Evolutionary conservation across 1,140 invertebrate genomes (phyloP).

Genomic region (Sitodiplosis mosellana): DNA sequence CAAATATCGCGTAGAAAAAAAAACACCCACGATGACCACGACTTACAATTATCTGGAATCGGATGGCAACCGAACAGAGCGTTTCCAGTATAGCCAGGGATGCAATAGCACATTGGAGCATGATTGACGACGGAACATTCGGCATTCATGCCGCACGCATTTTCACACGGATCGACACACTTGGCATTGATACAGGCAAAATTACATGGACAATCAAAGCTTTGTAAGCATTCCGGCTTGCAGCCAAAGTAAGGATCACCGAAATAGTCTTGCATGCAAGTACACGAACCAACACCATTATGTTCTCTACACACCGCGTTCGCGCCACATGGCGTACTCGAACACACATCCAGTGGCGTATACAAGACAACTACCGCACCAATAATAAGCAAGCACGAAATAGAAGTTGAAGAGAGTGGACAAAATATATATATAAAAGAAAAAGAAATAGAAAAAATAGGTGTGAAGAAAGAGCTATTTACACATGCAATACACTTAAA

Average conservation of each 20-base stretch:
- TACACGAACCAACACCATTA: constrained; percentile 58
- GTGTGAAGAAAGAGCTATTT: constrained; percentile 15
- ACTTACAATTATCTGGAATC: constrained; percentile 36
- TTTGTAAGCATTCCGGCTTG: constrained; percentile 64
- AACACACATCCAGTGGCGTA: too few species aligned
- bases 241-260: constrained; percentile 70
- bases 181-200: constrained; percentile 66
- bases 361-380: too few species aligned
- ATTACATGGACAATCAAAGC: constrained; percentile 50
- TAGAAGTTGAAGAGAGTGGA: too few species aligned
- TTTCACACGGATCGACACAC: constrained; percentile 61
- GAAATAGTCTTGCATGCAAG: constrained; percentile 57
- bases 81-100: constrained; percentile 54
- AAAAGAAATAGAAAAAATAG: constrained; percentile 5
- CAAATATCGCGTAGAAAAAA: too few species aligned
- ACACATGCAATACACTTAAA: constrained; percentile 17
- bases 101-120: constrained; percentile 58
- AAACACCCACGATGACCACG: too few species aligned
- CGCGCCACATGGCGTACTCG: constrained; percentile 51
- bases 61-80: constrained; percentile 51
- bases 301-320: constrained; percentile 62
- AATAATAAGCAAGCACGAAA: too few species aligned
- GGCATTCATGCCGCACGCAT: constrained; percentile 61
- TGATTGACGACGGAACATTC: constrained; percentile 68
- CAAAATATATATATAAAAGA: constrained; percentile 9